A percentile compares a stretch with the other conserved stretches of the same genome.
phyloP scores from a whole-genome alignment of 2,113 vertebrate genomes.

The Menura novaehollandiae region DNA sequence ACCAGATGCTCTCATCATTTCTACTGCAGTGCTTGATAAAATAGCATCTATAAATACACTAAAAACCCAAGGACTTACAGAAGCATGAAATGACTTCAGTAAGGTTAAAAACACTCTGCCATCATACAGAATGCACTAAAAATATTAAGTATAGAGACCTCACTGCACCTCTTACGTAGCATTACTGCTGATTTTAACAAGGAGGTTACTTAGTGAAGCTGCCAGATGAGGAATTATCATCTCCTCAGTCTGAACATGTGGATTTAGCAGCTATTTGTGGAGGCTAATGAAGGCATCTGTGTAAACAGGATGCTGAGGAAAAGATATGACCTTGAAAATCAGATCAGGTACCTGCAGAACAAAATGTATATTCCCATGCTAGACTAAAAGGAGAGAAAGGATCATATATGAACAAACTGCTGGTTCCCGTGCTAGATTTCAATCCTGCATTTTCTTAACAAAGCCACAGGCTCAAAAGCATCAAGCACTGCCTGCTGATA shows the following conservation, averaged over 20 bases:
- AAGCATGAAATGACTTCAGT: slow-evolving; percentile 54
- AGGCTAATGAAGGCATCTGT: not conserved
- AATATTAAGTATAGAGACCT: slow-evolving; percentile 18
- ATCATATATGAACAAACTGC: not conserved
- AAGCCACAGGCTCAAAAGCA: not conserved
- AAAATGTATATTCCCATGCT: not conserved
- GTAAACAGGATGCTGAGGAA: not conserved
- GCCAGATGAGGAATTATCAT: not conserved
- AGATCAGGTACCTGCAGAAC: not conserved
- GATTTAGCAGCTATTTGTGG: not conserved
- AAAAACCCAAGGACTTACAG: slow-evolving; percentile 54
- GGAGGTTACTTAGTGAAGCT: not conserved
- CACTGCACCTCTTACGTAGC: not conserved
- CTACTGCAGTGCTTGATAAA: slow-evolving; percentile 52
- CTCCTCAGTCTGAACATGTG: not conserved
- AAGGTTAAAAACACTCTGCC: slow-evolving; percentile 53
- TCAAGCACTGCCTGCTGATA: not conserved
- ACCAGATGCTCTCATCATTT: slow-evolving; percentile 62
- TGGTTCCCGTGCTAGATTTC: not conserved
- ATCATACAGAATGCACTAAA: not conserved
- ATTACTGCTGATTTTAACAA: not conserved
- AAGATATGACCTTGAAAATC: not conserved
- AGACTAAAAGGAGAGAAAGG: not conserved
- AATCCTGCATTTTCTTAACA: not conserved
- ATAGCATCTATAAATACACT: slow-evolving; percentile 53